Evolutionary conservation across 2,888 invertebrate genomes (phyloP), one percentile per base, ranked within the genome.

Genomic region (Limnephilus marmoratus): DNA sequence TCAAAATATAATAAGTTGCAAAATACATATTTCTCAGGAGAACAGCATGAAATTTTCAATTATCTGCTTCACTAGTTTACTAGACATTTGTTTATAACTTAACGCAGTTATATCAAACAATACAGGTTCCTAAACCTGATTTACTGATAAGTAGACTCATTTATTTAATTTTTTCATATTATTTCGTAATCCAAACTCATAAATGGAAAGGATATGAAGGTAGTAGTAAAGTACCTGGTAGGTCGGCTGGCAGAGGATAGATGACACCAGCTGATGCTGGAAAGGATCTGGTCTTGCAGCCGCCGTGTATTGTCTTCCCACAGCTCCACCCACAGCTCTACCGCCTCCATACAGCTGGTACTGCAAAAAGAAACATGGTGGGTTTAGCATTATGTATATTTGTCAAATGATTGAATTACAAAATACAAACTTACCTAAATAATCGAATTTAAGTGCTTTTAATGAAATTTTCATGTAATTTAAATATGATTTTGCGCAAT

Each of bases 241-340:
- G 34, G 98, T 97, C 83, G 98, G 98, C 94, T 98, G 99, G 95
- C 99, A 99, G 91, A 99, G 96, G 94, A 99, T 98, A 88, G 99
- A 99, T n/a, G 99, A 98, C 81, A 99, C 98, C 95, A 99, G 97
- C 95, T 99, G 98, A 94, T 98, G 98, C 94, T 98, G 98, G 96
- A 99, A 99, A 86, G 98, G 98, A 95, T 98, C 98, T 0, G 98
- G 97, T 94, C 97, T 96, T 45, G 96, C 96, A 92, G 93, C 93
- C 3, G 94, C 91, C 4, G 96, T 95, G 96, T 98, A 98, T 95
- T 97, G 98, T 93, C 97, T 96, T 94, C 97, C 98, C 94, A 96
- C 97, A 94, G 96, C 97, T 94, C 97, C 96, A 93, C 90, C 92
- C 92, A 95, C 95, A 94, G 95, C 94, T 85, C 95, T 95, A 94